These are phyloP conservation scores for Thryonomys swinderianus DNA, from an alignment of 2,113 vertebrate species.

Conservation along the genomic window DNA sequence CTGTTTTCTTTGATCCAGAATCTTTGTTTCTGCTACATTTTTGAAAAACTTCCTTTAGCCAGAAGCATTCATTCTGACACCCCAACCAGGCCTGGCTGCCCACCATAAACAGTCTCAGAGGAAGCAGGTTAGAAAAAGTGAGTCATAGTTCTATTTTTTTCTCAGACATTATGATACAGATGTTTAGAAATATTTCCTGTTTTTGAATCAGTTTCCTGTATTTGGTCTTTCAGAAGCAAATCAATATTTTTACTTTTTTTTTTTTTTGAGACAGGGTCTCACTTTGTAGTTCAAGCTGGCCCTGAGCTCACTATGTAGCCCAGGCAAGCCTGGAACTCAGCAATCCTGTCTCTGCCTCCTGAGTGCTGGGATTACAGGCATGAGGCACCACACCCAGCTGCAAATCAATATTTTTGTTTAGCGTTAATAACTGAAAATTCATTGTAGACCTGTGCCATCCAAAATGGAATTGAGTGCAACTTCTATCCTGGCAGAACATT, in stretches of 20 bases:
- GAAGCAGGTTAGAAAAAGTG: background rate
- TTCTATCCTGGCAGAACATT: background rate
- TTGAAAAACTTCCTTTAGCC: background rate
- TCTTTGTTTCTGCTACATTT: rapidly evolving
- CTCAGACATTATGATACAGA: background rate
- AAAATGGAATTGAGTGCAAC: background rate
- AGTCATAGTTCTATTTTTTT: background rate
- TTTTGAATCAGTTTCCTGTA: background rate
- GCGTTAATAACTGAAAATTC: background rate
- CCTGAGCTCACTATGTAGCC: too few species aligned
- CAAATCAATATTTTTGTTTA: background rate
- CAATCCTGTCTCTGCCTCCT: too few species aligned
- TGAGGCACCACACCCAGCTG: too few species aligned
- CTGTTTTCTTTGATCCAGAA: background rate
- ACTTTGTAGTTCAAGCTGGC: too few species aligned
- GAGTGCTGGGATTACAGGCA: too few species aligned
- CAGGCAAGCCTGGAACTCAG: too few species aligned
- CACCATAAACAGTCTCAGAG: background rate
- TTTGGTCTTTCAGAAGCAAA: background rate
- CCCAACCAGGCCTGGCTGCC: background rate
- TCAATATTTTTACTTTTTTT: background rate
- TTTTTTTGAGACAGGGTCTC: too few species aligned
- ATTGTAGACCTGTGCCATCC: background rate
- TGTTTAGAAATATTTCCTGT: background rate
- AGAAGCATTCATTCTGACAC: background rate